Percentiles rank a stretch among this genome's conserved stretches.
Conservation (phyloP, 2,797 vertebrate genomes). For the Helostoma temminkii region DNA sequence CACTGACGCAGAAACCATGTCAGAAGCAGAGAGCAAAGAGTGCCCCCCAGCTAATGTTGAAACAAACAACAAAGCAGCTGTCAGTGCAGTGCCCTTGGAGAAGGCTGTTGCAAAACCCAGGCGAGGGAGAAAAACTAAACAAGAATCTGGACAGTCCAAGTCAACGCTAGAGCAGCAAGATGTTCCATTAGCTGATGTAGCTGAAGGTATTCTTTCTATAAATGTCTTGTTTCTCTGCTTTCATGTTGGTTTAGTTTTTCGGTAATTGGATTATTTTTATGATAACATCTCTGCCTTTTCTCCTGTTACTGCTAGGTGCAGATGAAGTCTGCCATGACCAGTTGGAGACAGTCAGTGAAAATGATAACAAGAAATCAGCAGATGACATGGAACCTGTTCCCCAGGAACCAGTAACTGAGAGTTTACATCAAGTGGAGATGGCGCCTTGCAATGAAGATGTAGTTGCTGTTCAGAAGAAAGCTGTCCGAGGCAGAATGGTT, state of each 20-base stretch:
- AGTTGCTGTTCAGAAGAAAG: constrained; percentile 35
- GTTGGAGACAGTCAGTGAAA: too few species aligned
- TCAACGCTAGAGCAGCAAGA: not conserved
- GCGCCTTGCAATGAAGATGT: not conserved
- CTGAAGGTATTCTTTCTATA: constrained; percentile 43
- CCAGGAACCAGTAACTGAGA: constrained; percentile 27
- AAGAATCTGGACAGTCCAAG: constrained; percentile 1
- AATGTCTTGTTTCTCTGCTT: not conserved
- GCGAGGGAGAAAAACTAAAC: constrained; percentile 50
- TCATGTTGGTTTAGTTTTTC: not conserved
- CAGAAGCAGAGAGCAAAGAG: not conserved
- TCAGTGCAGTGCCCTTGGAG: constrained; percentile 5
- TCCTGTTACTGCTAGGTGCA: too few species aligned
- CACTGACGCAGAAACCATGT: not conserved
- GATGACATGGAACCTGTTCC: constrained; percentile 4
- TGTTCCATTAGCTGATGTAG: constrained; percentile 3
- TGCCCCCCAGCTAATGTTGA: not conserved
- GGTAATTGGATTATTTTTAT: too few species aligned
- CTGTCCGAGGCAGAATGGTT: constrained; percentile 43
- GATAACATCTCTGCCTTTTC: too few species aligned
- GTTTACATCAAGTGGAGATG: constrained; percentile 6
- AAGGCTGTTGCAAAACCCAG: constrained; percentile 45
- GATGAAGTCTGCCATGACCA: too few species aligned
- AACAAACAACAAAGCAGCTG: constrained; percentile 11
- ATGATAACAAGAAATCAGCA: too few species aligned